These are phyloP conservation scores for Zosterops lateralis DNA, from an alignment of 2,113 vertebrate species.

Conservation along the genomic window DNA sequence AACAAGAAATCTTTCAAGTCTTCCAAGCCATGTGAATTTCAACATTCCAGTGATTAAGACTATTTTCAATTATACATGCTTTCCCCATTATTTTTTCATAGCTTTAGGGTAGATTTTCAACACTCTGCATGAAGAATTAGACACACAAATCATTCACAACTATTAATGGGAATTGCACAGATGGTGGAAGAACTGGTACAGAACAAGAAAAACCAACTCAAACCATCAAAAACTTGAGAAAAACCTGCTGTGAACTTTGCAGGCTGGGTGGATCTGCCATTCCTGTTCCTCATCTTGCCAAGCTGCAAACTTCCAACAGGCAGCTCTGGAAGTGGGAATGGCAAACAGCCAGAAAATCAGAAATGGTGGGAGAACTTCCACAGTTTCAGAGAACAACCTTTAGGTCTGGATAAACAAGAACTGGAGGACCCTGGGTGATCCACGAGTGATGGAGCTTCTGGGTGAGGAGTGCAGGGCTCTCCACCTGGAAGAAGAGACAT, in stretches of 20 bases:
- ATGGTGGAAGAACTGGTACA: constrained; percentile 5
- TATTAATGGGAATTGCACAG: constrained; percentile 57
- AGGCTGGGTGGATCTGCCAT: not conserved
- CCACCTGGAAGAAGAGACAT: not conserved
- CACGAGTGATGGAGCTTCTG: not conserved
- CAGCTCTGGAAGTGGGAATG: not conserved
- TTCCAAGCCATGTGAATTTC: constrained; percentile 37
- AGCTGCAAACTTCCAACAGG: not conserved
- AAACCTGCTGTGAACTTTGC: not conserved
- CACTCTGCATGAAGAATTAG: constrained; percentile 56
- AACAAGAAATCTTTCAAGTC: constrained; percentile 69
- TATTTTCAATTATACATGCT: constrained; percentile 63
- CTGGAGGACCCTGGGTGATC: not conserved
- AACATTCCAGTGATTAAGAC: constrained; percentile 48
- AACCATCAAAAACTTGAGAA: constrained; percentile 5
- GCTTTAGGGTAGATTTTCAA: constrained; percentile 61
- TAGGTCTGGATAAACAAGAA: not conserved
- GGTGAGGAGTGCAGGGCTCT: not conserved
- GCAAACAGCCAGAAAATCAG: not conserved
- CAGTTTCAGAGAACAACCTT: not conserved
- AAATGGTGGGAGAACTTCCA: not conserved
- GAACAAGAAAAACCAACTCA: constrained; percentile 43
- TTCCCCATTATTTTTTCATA: constrained; percentile 63
- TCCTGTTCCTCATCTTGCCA: not conserved
- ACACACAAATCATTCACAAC: constrained; percentile 58